These are phyloP conservation scores for Tenodera sinensis DNA, from an alignment of 2,888 invertebrate species.

Conservation along the genomic window DNA sequence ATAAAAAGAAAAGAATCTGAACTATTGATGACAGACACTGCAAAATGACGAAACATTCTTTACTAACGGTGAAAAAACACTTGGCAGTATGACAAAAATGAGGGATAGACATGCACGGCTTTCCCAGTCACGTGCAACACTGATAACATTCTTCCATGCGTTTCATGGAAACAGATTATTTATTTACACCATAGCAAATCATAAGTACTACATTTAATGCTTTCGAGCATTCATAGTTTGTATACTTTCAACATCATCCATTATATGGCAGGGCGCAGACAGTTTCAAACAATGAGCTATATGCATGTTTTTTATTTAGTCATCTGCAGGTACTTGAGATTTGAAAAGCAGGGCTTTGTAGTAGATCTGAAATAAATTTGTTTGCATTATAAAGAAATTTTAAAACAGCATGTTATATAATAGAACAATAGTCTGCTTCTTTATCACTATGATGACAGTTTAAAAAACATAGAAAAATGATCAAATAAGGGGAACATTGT, in stretches of 20 bases:
- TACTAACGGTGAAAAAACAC: neutral
- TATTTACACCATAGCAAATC: neutral
- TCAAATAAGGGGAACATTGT: neutral
- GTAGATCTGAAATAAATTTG: neutral
- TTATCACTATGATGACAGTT: neutral
- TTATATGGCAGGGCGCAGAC: neutral
- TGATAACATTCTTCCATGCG: neutral
- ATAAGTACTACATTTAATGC: neutral
- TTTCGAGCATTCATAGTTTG: neutral
- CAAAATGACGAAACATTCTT: neutral
- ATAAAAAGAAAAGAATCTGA: neutral
- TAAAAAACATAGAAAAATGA: neutral
- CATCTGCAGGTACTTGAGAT: neutral
- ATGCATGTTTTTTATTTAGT: neutral
- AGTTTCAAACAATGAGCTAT: neutral
- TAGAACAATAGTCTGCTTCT: neutral
- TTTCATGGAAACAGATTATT: neutral
- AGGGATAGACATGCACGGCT: neutral
- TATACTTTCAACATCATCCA: neutral
- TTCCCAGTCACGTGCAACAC: neutral
- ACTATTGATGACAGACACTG: neutral
- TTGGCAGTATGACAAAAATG: neutral
- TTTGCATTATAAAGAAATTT: neutral
- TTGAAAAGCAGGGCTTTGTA: neutral
- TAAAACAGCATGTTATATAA: neutral